These are phyloP conservation scores for Rhopalosiphum maidis DNA, from an alignment of 1,140 invertebrate genomes.

Conservation along the genomic window DNA sequence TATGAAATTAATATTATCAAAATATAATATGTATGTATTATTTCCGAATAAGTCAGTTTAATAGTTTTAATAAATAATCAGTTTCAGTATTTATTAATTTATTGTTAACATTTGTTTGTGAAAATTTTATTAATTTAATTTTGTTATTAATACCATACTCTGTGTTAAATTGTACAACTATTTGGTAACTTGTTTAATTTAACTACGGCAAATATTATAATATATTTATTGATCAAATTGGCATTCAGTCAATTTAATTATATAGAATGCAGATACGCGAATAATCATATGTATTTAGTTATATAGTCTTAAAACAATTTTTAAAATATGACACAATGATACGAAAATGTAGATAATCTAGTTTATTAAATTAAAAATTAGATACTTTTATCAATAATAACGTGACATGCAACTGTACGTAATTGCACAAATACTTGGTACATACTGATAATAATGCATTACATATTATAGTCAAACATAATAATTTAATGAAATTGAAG, in stretches of 20 bases:
- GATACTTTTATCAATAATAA: background rate
- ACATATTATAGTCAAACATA: background rate
- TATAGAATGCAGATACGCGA: background rate
- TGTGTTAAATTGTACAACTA: background rate
- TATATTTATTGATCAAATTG: background rate
- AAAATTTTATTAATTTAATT: background rate
- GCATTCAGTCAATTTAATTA: conserved; percentile 8
- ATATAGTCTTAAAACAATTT: background rate
- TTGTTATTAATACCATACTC: background rate
- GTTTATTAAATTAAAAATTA: background rate
- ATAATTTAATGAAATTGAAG: background rate
- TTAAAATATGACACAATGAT: background rate
- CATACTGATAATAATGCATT: background rate
- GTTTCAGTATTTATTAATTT: background rate
- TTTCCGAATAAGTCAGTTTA: background rate
- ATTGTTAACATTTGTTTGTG: background rate
- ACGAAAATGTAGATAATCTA: background rate
- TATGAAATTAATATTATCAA: background rate
- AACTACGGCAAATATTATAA: too few relatives aligned
- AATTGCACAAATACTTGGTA: background rate
- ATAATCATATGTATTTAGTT: background rate
- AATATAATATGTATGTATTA: background rate
- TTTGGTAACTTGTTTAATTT: background rate
- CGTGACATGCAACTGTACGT: background rate
- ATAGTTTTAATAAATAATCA: background rate